phyloP scores from a whole-genome alignment of 53 echinoderm and acorn worm genomes.

The Holothuria leucospilota region DNA sequence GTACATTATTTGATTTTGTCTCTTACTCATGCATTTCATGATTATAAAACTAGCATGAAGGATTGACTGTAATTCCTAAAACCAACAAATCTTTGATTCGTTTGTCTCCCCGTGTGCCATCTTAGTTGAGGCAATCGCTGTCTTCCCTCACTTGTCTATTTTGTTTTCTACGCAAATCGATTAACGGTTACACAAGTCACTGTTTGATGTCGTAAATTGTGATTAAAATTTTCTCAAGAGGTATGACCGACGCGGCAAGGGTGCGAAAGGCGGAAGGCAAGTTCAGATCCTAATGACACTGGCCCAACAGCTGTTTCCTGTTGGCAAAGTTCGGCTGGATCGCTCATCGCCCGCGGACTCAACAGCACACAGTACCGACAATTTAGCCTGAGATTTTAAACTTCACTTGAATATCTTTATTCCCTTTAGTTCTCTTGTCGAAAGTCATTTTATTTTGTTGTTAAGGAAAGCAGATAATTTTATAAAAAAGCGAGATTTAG shows the following conservation, averaged over 20 bases:
- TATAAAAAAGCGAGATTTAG: too few relatives aligned
- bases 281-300: not conserved
- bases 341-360: too few relatives aligned
- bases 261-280: slow-evolving; percentile 14
- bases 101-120: not conserved
- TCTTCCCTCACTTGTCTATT: not conserved
- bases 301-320: slow-evolving; percentile 25
- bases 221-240: slow-evolving; percentile 20
- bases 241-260: not conserved
- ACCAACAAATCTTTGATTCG: slow-evolving; percentile 15
- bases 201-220: slow-evolving; percentile 6
- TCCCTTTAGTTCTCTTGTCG: too few relatives aligned
- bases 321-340: too few relatives aligned
- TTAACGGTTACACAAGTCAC: slow-evolving; percentile 31
- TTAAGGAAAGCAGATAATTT: too few relatives aligned
- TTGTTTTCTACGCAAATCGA: not conserved
- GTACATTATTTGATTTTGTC: too few relatives aligned
- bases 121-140: not conserved
- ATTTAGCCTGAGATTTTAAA: too few relatives aligned
- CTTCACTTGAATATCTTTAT: too few relatives aligned
- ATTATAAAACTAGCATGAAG: too few relatives aligned
- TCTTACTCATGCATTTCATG: too few relatives aligned
- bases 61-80: slow-evolving; percentile 11
- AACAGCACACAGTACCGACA: too few relatives aligned
- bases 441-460: too few relatives aligned